phyloP scores from a whole-genome alignment of 2,888 invertebrate genomes.

The Magallana nippona region DNA sequence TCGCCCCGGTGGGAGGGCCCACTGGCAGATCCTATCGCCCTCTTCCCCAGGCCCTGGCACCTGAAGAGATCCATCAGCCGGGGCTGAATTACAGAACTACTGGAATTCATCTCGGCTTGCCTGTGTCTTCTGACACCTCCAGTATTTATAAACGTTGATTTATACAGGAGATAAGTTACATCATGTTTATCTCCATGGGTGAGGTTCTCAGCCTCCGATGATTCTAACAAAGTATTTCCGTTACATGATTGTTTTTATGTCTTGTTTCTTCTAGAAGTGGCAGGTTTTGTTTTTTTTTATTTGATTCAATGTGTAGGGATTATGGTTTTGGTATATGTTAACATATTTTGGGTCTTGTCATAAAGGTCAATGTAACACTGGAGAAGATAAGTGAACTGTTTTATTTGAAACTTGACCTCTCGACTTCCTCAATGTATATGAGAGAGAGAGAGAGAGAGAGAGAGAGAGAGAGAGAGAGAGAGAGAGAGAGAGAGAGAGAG shows the following conservation, averaged over 20 bases:
- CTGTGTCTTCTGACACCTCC: slow-evolving; percentile 21
- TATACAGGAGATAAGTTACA: slow-evolving; percentile 27
- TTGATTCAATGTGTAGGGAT: background rate
- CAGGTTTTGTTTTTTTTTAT: background rate
- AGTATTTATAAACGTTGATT: slow-evolving; percentile 24
- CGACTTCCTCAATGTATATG: background rate
- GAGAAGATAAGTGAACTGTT: background rate
- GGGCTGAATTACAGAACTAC: slow-evolving; percentile 2
- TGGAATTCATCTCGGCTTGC: background rate
- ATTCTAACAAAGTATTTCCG: slow-evolving; percentile 27
- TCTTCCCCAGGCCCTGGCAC: slow-evolving; percentile 17
- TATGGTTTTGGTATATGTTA: background rate
- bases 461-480: background rate
- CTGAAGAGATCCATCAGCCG: background rate
- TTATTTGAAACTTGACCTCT: background rate
- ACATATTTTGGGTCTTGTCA: background rate
- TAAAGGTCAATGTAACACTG: slow-evolving; percentile 7
- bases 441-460: background rate
- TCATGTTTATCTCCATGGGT: slow-evolving; percentile 26
- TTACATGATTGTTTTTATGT: background rate
- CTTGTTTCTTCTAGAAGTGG: background rate
- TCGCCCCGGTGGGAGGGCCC: slow-evolving; percentile 37
- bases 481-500: background rate
- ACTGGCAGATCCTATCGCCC: slow-evolving; percentile 19
- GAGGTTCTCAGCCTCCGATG: background rate